Evolutionary conservation across 2,888 invertebrate species (phyloP).

Genomic region (Megalurothrips usitatus): DNA sequence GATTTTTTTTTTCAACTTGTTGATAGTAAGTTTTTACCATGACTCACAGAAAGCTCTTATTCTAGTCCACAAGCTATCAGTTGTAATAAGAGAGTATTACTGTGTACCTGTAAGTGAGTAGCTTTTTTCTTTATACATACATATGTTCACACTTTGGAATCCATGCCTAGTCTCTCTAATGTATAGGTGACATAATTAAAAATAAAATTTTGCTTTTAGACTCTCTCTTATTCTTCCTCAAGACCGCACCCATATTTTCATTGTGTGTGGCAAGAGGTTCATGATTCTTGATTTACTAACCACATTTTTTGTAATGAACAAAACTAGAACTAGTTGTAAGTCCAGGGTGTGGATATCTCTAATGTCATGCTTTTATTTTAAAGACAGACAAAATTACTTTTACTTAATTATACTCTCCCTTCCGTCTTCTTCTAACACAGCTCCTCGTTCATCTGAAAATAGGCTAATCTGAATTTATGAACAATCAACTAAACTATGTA

Average conservation of each 20-base stretch:
- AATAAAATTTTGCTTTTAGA: not conserved
- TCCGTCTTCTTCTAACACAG: not conserved
- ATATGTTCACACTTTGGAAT: not conserved
- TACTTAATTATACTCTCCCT: not conserved
- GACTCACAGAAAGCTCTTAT: not conserved
- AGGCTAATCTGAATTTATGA: too few species aligned
- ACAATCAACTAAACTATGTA: too few species aligned
- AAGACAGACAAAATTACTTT: not conserved
- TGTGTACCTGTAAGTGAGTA: not conserved
- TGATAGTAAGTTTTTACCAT: not conserved
- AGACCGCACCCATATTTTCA: too few species aligned
- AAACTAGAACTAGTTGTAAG: conserved; percentile 1
- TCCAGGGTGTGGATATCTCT: not conserved
- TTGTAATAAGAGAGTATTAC: not conserved
- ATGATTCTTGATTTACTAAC: not conserved
- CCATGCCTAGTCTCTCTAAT: conserved; percentile 16
- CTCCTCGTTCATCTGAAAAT: too few species aligned
- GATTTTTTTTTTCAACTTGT: not conserved
- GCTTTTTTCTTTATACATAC: not conserved
- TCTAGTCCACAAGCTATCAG: not conserved
- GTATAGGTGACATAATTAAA: not conserved
- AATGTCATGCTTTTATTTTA: not conserved
- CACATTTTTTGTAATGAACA: not conserved
- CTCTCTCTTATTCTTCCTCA: not conserved
- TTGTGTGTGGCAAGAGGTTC: too few species aligned